phyloP scores from a whole-genome alignment of 1,140 invertebrate genomes.

The Cherax destructor region DNA sequence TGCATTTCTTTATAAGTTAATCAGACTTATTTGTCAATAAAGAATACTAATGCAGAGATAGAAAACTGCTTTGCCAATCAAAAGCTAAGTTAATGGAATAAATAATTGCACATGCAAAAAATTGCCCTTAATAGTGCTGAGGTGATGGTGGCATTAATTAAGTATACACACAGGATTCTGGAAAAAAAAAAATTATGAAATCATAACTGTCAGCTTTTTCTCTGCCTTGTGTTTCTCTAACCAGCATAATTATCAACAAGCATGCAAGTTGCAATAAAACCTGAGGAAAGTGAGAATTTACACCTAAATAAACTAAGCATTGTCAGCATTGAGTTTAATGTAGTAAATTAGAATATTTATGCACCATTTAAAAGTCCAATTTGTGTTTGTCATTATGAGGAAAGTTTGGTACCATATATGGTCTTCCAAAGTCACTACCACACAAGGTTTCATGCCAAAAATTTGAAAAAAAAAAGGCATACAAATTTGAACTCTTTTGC shows the following conservation, averaged over 20 bases:
- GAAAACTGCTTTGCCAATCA: neutral
- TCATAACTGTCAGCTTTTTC: neutral
- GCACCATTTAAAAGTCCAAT: neutral
- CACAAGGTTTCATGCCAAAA: neutral
- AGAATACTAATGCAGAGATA: neutral
- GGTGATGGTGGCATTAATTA: neutral
- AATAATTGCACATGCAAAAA: neutral
- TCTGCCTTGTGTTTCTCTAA: neutral
- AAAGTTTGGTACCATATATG: neutral
- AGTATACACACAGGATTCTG: neutral
- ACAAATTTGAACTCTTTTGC: neutral
- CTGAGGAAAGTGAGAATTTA: neutral
- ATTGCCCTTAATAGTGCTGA: neutral
- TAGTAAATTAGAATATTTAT: neutral
- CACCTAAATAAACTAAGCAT: neutral
- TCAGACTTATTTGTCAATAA: neutral
- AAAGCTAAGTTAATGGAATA: neutral
- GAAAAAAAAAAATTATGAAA: neutral
- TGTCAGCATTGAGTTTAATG: neutral
- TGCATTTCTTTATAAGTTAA: constrained; percentile 8
- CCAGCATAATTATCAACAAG: neutral
- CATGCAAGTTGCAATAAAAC: neutral
- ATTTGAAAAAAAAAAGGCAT: neutral
- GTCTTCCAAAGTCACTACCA: neutral
- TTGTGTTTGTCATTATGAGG: neutral